Evolutionary conservation across 2,888 invertebrate genomes (phyloP).

Genomic region (Zygogramma bicolorata): DNA sequence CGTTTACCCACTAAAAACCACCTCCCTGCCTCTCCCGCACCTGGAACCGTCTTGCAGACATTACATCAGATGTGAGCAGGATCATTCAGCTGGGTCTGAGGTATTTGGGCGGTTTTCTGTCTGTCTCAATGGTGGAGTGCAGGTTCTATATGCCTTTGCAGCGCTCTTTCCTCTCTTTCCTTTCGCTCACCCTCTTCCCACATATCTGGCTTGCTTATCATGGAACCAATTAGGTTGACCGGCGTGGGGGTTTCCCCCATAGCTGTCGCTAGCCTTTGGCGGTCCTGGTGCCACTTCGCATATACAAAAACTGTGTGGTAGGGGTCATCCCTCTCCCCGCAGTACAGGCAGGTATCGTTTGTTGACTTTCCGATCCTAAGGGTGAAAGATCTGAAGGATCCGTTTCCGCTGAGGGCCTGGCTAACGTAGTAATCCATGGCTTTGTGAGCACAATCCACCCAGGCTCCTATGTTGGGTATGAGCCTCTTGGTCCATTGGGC

Average conservation of each 20-base stretch:
- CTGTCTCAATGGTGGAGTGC: no score
- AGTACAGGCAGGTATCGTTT: background rate
- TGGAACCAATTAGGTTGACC: no score
- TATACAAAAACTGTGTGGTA: slow-evolving; percentile 1
- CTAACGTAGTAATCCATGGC: background rate
- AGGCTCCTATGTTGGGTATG: slow-evolving; percentile 13
- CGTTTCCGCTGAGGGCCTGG: background rate
- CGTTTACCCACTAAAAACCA: background rate
- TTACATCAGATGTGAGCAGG: no score
- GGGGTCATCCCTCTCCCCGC: background rate
- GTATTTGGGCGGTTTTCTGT: no score
- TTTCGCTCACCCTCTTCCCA: no score
- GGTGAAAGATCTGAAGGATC: background rate
- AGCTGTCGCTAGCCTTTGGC: no score
- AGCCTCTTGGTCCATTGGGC: slow-evolving; percentile 27
- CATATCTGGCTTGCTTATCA: no score
- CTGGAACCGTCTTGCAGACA: background rate
- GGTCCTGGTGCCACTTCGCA: background rate
- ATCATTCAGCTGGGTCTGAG: no score
- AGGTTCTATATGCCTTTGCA: no score
- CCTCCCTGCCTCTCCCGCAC: background rate
- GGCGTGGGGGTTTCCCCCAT: no score
- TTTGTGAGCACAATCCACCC: slow-evolving; percentile 8
- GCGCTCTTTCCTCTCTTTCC: no score
- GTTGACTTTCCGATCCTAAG: background rate